A percentile compares a stretch with the other conserved stretches of the same genome.
Evolutionary conservation across 2,888 invertebrate genomes (phyloP).

Genomic region (Bellardia bayeri): DNA sequence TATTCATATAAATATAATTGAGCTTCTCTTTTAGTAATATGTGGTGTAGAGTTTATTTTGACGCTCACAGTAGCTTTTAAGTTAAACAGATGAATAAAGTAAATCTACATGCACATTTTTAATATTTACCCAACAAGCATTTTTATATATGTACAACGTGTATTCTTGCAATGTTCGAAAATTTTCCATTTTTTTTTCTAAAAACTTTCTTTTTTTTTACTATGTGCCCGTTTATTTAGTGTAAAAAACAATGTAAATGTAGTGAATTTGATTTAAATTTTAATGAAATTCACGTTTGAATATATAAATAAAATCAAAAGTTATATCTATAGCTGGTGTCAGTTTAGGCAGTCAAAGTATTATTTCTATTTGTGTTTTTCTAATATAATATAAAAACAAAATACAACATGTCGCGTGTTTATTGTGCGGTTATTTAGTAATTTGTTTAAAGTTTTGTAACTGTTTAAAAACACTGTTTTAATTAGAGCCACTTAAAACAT

Average conservation of each 20-base stretch:
- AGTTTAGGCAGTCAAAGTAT: neutral
- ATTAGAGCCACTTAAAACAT: conserved; percentile 49
- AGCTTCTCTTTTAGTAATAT: no score
- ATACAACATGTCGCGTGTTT: conserved; percentile 23
- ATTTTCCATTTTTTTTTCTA: neutral
- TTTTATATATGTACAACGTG: neutral
- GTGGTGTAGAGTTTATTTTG: no score
- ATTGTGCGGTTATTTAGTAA: conserved; percentile 32
- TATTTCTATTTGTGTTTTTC: neutral
- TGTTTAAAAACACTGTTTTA: conserved; percentile 59
- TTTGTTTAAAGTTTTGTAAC: conserved; percentile 48
- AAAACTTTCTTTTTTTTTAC: neutral
- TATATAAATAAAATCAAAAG: neutral
- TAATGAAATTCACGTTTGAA: neutral
- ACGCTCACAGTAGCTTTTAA: no score
- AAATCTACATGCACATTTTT: no score
- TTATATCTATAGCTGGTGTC: neutral
- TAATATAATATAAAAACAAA: neutral
- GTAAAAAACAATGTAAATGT: neutral
- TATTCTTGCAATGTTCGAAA: neutral
- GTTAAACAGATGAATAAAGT: no score
- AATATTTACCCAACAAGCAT: no score
- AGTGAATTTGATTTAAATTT: neutral
- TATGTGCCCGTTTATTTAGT: neutral
- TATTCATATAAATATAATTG: no score